phyloP scores from a whole-genome alignment of 2,888 invertebrate species.

The Epistrophe grossulariae region DNA sequence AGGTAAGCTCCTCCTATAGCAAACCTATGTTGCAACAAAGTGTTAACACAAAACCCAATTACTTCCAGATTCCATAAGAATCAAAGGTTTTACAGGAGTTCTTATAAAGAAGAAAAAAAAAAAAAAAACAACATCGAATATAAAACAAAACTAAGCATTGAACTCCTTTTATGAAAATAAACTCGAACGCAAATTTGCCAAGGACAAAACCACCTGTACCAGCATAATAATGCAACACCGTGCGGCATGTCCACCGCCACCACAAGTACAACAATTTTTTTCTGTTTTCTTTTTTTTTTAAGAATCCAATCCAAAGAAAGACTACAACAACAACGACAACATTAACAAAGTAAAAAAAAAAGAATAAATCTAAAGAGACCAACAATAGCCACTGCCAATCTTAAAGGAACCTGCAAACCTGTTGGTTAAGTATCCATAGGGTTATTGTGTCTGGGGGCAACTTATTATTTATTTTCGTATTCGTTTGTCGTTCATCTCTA shows the following conservation, averaged over 20 bases:
- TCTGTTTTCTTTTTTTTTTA: no score
- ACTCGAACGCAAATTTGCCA: slow-evolving; percentile 76
- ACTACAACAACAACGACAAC: slow-evolving; percentile 13
- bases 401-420: slow-evolving; percentile 72
- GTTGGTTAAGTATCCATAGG: slow-evolving; percentile 73
- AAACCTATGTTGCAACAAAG: neutral
- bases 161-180: slow-evolving; percentile 71
- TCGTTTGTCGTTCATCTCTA: slow-evolving; percentile 73
- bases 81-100: neutral
- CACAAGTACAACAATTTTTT: slow-evolving; percentile 65
- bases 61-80: slow-evolving; percentile 15
- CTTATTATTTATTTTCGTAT: slow-evolving; percentile 76
- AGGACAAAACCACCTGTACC: slow-evolving; percentile 83
- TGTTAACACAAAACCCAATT: slow-evolving; percentile 13
- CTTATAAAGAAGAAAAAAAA: neutral
- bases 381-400: slow-evolving; percentile 61
- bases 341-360: slow-evolving; percentile 31
- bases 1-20: neutral
- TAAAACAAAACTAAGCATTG: slow-evolving; percentile 32
- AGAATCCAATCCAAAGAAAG: slow-evolving; percentile 43
- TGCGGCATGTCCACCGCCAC: slow-evolving; percentile 72
- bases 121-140: neutral
- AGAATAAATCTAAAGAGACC: slow-evolving; percentile 56
- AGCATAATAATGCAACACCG: slow-evolving; percentile 81
- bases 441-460: slow-evolving; percentile 76